A percentile compares a stretch with the other conserved stretches of the same genome.
These are phyloP conservation scores for Phymanthus crucifer DNA, from an alignment of 92 coral and sea anemone species.

Conservation along the genomic window DNA sequence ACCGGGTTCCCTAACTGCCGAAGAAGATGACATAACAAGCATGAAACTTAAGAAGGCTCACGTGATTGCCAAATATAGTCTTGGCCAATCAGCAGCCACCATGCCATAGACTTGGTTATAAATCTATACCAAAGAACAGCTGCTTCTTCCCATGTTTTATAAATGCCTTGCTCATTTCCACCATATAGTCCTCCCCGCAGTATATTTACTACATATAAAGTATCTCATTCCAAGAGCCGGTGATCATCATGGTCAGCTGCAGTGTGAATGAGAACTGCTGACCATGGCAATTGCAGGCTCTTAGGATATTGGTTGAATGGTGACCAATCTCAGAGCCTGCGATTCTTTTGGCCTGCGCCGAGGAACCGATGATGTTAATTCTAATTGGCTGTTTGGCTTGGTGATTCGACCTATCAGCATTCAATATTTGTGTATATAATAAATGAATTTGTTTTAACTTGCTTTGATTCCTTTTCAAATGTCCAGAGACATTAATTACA, in stretches of 20 bases:
- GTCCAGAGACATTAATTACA: too few species aligned
- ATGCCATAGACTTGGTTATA: neutral
- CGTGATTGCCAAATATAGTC: constrained; percentile 1
- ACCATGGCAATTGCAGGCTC: too few species aligned
- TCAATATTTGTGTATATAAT: neutral
- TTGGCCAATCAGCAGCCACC: constrained; percentile 4
- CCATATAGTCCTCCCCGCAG: too few species aligned
- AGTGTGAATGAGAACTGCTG: too few species aligned
- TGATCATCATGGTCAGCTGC: too few species aligned
- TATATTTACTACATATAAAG: too few species aligned
- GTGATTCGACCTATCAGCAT: neutral
- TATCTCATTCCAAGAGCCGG: too few species aligned
- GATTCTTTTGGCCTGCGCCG: too few species aligned
- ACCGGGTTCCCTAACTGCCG: constrained; percentile 76
- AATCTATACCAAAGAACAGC: neutral
- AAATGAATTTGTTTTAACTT: too few species aligned
- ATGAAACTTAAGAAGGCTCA: neutral
- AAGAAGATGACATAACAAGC: constrained; percentile 22
- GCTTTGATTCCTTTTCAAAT: too few species aligned
- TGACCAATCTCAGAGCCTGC: too few species aligned
- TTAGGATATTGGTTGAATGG: too few species aligned
- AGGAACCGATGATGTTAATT: neutral
- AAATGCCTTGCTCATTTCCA: neutral
- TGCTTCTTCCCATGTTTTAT: neutral
- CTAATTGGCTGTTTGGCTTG: neutral